Evolutionary conservation across 2,888 invertebrate species (phyloP), one percentile per base, ranked within the genome.

Genomic region (Thera obeliscata): DNA sequence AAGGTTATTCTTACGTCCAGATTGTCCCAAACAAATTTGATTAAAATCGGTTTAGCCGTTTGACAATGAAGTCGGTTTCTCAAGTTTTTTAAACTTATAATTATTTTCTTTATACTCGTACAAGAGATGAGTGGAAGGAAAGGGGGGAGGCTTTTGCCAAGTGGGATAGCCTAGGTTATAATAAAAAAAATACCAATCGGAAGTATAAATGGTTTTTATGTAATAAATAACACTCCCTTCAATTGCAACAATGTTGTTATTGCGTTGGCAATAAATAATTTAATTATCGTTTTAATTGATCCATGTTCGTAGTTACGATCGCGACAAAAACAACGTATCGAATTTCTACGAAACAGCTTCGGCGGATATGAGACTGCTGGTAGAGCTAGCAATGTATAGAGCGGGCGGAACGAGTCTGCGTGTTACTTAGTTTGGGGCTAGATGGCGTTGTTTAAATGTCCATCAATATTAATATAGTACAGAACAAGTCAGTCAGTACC

Each of bases 341-440:
- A 74, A 78, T 76, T 88, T 88, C 88, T 82, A 79, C 80, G 87
- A 87, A 88, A 74, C 74, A 70, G 3, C n/a, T 5, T 7, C 36
- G 9, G 49, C 61, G 64, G 62, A 60, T 63, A 52, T 43, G 35
- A 52, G 56, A 5, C 38, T 6, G 33, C 3, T 22, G 1, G 50
- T 56, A 63, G 69, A 66, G 60, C 12, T 64, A 60, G 0, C 8
- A 67, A 67, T 41, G 6, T 22, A 6, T 35, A 64, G 64, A 70
- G 7, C n/a, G 0, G 60, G n/a, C 36, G 2, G 33, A 1, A 36
- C 55, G 41, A 3, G 7, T 7, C n/a, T n/a, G n/a, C n/a, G n/a
- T n/a, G n/a, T n/a, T 5, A 22, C 38, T 38, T 46, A 46, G 43
- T 46, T 46, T 43, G 9, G 7, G 7, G 7, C 43, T 46, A 46